phyloP scores from a whole-genome alignment of 2,797 vertebrate genomes.

The Vespertilio murinus region DNA sequence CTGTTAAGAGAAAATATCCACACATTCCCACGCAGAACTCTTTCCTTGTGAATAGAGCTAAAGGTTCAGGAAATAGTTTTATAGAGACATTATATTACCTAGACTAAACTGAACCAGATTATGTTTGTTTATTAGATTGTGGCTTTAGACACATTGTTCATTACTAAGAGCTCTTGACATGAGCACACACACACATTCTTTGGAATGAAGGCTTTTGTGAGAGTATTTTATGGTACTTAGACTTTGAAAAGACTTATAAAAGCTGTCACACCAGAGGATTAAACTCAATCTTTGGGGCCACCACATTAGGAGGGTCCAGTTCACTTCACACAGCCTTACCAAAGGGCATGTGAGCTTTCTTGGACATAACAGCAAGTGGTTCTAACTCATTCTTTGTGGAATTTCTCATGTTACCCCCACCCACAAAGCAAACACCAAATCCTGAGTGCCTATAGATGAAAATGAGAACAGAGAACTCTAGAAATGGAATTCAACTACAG shows the following conservation, averaged over 20 bases:
- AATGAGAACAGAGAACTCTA: slow-evolving; percentile 58
- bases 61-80: slow-evolving; percentile 70
- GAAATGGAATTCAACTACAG: slow-evolving; percentile 19
- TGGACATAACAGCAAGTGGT: background rate
- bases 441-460: background rate
- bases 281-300: slow-evolving; percentile 63
- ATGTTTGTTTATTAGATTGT: slow-evolving; percentile 84
- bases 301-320: slow-evolving; percentile 48
- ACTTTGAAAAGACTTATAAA: slow-evolving; percentile 73
- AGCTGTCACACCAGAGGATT: slow-evolving; percentile 63
- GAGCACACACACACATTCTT: slow-evolving; percentile 78
- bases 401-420: slow-evolving; percentile 37
- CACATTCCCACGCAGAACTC: slow-evolving; percentile 71
- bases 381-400: slow-evolving; percentile 28
- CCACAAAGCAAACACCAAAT: slow-evolving; percentile 50
- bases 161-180: slow-evolving; percentile 77
- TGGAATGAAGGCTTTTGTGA: slow-evolving; percentile 75
- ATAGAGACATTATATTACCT: slow-evolving; percentile 55
- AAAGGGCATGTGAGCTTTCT: slow-evolving; percentile 57
- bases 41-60: slow-evolving; percentile 68
- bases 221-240: slow-evolving; percentile 75
- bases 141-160: slow-evolving; percentile 78
- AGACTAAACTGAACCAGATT: slow-evolving; percentile 78
- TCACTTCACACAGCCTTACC: slow-evolving; percentile 58
- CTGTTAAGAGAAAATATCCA: slow-evolving; percentile 55